A percentile compares a stretch with the other conserved stretches of the same genome.
These are phyloP conservation scores for Geococcyx californianus DNA, from an alignment of 2,113 vertebrate genomes.

Conservation along the genomic window DNA sequence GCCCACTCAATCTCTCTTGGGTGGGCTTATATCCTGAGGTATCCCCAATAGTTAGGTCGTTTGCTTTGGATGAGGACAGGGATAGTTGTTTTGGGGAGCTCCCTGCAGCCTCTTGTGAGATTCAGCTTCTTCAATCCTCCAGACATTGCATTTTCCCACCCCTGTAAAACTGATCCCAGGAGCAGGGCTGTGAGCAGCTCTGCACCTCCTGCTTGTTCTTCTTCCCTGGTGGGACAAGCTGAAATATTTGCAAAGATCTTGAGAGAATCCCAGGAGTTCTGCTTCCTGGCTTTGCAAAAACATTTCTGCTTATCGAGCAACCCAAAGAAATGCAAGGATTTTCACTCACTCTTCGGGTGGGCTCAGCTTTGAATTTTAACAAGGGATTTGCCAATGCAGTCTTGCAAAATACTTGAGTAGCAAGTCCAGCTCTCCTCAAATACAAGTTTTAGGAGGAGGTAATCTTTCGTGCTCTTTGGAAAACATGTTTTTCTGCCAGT, in stretches of 20 bases:
- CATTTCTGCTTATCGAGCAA: conserved; percentile 49
- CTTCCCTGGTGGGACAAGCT: not conserved
- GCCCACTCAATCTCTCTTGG: not conserved
- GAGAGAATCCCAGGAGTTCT: conserved; percentile 21
- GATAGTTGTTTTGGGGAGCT: not conserved
- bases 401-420: conserved; percentile 6
- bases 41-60: fast-evolving
- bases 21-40: not conserved
- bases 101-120: not conserved
- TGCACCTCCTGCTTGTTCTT: not conserved
- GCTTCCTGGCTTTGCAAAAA: conserved; percentile 9
- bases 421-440: conserved; percentile 8
- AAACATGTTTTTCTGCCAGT: not conserved
- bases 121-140: not conserved
- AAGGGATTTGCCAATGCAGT: conserved; percentile 14
- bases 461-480: not conserved
- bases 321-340: not conserved
- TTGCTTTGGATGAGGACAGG: not conserved
- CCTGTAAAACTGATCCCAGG: not conserved
- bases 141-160: not conserved
- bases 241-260: conserved; percentile 1
- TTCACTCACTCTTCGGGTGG: conserved; percentile 17
- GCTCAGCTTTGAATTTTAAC: conserved; percentile 36
- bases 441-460: conserved; percentile 9
- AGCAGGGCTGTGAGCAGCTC: not conserved